Percentiles rank a stretch among this genome's conserved stretches.
Evolutionary conservation across 2,888 invertebrate genomes (phyloP).

Genomic region (Thymelicus acteon): DNA sequence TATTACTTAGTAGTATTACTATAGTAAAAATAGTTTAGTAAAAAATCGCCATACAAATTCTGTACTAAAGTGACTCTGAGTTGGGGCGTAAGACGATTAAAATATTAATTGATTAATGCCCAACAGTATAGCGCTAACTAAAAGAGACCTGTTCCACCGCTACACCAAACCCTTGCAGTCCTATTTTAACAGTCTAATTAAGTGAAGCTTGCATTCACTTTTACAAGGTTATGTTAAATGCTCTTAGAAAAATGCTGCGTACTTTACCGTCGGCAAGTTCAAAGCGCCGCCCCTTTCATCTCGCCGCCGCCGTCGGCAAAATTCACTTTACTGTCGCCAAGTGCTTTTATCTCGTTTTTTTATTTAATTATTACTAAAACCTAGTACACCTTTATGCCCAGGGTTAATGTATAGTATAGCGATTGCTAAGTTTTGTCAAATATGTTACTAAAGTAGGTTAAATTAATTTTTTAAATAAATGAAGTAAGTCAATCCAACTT

Average conservation of each 20-base stretch:
- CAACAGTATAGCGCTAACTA: too few species aligned
- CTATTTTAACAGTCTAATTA: constrained; percentile 8
- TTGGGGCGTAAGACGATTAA: too few species aligned
- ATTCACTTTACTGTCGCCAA: constrained; percentile 51
- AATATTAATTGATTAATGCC: too few species aligned
- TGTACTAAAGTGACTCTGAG: too few species aligned
- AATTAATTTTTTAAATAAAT: too few species aligned
- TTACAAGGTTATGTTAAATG: constrained; percentile 28
- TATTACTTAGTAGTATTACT: too few species aligned
- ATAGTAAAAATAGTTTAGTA: too few species aligned
- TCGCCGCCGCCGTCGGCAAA: constrained; percentile 63
- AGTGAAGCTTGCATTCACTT: constrained; percentile 18
- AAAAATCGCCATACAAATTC: too few species aligned
- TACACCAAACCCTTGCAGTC: too few species aligned
- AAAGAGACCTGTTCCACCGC: too few species aligned
- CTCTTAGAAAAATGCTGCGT: constrained; percentile 39
- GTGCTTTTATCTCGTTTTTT: constrained; percentile 54
- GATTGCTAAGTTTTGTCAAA: background rate
- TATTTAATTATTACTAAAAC: constrained; percentile 51
- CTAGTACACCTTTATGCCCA: background rate
- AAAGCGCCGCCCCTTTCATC: constrained; percentile 72
- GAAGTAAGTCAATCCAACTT: too few species aligned
- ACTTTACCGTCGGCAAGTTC: constrained; percentile 59
- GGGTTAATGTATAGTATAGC: background rate
- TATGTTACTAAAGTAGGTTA: too few species aligned